A percentile compares a stretch with the other conserved stretches of the same genome.
Conservation (phyloP, 2,888 invertebrate genomes). For the Drosophila nr. perissopoda region DNA sequence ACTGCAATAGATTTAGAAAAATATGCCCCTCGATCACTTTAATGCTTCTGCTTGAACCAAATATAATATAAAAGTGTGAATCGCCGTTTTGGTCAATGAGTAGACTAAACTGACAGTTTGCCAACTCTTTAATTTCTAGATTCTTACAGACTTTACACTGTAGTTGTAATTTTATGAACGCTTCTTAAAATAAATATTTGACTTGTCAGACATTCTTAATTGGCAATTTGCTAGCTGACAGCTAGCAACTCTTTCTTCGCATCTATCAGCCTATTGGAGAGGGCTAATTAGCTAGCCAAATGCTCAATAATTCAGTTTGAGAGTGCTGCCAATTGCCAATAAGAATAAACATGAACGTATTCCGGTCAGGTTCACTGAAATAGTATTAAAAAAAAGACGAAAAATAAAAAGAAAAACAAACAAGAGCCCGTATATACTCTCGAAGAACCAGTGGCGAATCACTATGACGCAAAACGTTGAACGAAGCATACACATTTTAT, state of each 20-base stretch:
- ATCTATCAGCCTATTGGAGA: slow-evolving; percentile 19
- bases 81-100: background rate
- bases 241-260: background rate
- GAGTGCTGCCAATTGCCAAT: slow-evolving; percentile 11
- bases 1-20: background rate
- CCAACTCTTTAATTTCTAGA: background rate
- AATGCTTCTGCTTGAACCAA: background rate
- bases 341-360: background rate
- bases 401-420: background rate
- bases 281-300: slow-evolving; percentile 42
- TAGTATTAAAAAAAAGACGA: background rate
- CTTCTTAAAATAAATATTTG: background rate
- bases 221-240: slow-evolving; percentile 9
- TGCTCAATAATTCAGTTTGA: slow-evolving; percentile 41
- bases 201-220: background rate
- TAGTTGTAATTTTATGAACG: background rate
- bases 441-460: too few relatives aligned
- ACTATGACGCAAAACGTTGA: too few relatives aligned
- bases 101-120: background rate
- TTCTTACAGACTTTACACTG: background rate
- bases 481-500: too few relatives aligned
- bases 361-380: slow-evolving; percentile 24
- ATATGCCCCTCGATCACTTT: background rate
- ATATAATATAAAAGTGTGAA: background rate
- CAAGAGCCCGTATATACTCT: too few relatives aligned